Conservation (phyloP, 2,113 vertebrate species). For the Bubo scandiacus region DNA sequence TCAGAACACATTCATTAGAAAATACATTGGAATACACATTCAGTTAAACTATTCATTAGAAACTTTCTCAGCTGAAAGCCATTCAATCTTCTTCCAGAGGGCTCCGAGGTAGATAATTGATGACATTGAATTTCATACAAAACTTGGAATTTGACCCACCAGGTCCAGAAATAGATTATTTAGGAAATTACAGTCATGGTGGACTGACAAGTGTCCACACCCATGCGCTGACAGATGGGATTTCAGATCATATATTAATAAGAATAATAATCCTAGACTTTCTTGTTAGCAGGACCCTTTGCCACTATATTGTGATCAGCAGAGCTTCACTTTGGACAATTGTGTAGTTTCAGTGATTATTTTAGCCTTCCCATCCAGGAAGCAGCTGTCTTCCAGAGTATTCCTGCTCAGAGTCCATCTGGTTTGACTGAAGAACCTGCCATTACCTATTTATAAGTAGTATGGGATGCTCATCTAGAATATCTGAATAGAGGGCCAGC, state of each 20-base stretch:
- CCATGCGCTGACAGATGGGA: background rate
- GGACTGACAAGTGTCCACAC: background rate
- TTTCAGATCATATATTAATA: background rate
- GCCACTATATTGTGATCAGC: background rate
- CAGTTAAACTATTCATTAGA: slow-evolving; percentile 12
- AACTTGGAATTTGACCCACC: background rate
- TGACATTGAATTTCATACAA: background rate
- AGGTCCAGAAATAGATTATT: slow-evolving; percentile 3
- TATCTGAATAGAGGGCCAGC: background rate
- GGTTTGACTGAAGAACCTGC: background rate
- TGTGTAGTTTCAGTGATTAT: background rate
- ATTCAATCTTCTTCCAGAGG: background rate
- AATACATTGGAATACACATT: background rate
- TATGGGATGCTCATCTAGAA: background rate
- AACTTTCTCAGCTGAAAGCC: background rate
- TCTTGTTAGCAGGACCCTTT: background rate
- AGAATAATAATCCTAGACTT: background rate
- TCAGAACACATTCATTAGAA: slow-evolving; percentile 4
- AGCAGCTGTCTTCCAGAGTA: background rate
- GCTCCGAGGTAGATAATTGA: background rate
- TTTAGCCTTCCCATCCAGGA: background rate
- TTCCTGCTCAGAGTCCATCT: background rate
- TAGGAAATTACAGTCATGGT: background rate
- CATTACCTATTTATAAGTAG: background rate
- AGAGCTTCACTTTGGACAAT: background rate